Evolutionary conservation across 1,140 invertebrate species (phyloP).

Genomic region (Nixonia krombeini): DNA sequence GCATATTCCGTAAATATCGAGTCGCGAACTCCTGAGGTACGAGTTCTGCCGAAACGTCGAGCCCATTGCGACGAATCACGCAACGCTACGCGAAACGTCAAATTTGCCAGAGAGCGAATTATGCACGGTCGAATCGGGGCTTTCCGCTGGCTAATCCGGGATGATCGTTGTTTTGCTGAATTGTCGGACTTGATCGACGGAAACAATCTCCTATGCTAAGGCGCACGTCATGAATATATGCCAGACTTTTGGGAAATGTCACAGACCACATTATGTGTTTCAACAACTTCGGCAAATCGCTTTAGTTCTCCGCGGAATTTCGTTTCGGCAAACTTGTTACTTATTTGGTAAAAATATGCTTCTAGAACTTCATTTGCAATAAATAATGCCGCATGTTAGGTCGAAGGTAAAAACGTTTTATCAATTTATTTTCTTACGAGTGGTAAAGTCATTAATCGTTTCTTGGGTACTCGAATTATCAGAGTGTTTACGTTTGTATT

Average conservation of each 20-base stretch:
- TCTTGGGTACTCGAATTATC: no score
- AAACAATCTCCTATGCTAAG: neutral
- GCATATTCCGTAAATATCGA: constrained; percentile 12
- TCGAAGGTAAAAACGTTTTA: no score
- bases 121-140: neutral
- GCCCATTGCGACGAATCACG: neutral
- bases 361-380: no score
- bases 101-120: constrained; percentile 2
- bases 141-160: neutral
- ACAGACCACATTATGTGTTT: neutral
- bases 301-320: no score
- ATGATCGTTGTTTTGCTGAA: constrained; percentile 3
- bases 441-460: no score
- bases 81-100: neutral
- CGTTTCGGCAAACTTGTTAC: no score
- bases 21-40: neutral
- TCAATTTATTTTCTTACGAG: no score
- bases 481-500: no score
- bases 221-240: neutral
- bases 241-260: neutral
- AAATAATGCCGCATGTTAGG: no score
- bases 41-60: neutral
- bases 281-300: no score
- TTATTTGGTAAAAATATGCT: no score
- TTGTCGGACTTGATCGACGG: neutral